phyloP scores from a whole-genome alignment of 2,797 vertebrate species.

The Lagocephalus sceleratus region DNA sequence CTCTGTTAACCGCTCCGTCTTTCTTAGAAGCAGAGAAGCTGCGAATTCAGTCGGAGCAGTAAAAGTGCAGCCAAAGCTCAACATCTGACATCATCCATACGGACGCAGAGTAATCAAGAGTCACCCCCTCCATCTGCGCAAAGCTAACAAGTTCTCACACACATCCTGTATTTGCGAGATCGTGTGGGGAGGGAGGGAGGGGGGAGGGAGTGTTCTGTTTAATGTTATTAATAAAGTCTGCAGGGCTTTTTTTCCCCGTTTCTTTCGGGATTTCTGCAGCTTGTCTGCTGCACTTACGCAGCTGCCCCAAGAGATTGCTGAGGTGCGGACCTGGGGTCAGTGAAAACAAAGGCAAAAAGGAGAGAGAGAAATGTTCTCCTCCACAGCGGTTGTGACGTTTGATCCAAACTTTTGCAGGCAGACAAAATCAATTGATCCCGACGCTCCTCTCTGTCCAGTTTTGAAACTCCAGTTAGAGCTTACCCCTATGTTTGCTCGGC shows the following conservation, averaged over 20 bases:
- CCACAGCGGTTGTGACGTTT: no score
- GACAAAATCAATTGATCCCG: not conserved
- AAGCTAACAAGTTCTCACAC: slow-evolving; percentile 39
- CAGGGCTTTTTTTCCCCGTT: no score
- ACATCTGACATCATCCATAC: slow-evolving; percentile 62
- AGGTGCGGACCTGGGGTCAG: no score
- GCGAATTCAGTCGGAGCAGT: slow-evolving; percentile 40
- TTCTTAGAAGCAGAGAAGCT: slow-evolving; percentile 23
- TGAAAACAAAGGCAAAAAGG: no score
- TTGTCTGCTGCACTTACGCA: no score
- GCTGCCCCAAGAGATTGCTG: no score
- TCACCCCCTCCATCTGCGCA: slow-evolving; percentile 64
- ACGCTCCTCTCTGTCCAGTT: not conserved
- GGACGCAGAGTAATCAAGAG: slow-evolving; percentile 31
- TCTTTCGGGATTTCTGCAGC: no score
- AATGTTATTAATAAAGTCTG: no score
- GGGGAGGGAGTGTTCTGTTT: no score
- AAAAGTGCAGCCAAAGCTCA: slow-evolving; percentile 41
- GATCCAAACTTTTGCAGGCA: no score
- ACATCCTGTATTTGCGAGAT: not conserved
- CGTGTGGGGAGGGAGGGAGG: no score
- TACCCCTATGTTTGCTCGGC: not conserved
- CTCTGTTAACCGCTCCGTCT: slow-evolving; percentile 41
- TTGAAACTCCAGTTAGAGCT: not conserved
- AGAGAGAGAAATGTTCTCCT: no score